A percentile compares a stretch with the other conserved stretches of the same genome.
Evolutionary conservation across 2,797 vertebrate genomes (phyloP).

Genomic region (Balearica regulorum): DNA sequence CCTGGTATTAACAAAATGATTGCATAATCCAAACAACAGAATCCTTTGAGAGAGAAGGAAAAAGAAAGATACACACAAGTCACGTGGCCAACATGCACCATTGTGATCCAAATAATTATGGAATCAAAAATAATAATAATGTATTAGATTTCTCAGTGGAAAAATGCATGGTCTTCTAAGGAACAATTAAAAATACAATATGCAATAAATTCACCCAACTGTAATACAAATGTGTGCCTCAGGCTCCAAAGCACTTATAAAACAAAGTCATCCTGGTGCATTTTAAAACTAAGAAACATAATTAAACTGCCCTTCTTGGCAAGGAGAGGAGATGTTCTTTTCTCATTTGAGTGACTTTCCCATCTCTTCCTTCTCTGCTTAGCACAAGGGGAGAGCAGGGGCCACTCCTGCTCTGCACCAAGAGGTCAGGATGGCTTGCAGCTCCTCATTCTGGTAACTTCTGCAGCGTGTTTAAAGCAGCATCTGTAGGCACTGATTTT

Average conservation of each 20-base stretch:
- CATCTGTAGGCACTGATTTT: neutral
- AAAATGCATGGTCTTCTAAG: neutral
- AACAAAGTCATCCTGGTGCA: neutral
- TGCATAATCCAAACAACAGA: conserved; percentile 56
- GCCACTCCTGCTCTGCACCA: neutral
- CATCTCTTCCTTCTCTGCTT: neutral
- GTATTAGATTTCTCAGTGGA: conserved; percentile 6
- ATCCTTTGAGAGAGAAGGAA: conserved; percentile 31
- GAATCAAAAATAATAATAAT: conserved; percentile 43
- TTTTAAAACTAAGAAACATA: neutral
- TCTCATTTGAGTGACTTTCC: neutral
- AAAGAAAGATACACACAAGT: neutral
- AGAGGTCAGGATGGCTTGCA: neutral
- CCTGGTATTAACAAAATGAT: conserved; percentile 42
- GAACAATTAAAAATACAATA: conserved; percentile 27
- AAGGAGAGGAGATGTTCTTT: neutral
- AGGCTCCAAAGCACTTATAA: neutral
- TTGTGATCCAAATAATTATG: conserved; percentile 24
- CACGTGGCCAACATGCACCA: neutral
- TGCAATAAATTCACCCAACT: conserved; percentile 1
- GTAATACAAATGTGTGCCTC: neutral
- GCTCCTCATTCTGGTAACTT: neutral
- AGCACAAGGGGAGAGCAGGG: neutral
- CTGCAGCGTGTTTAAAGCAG: neutral
- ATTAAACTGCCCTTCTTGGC: neutral